Conservation (phyloP, 1,140 invertebrate species). For the Riptortus pedestris region DNA sequence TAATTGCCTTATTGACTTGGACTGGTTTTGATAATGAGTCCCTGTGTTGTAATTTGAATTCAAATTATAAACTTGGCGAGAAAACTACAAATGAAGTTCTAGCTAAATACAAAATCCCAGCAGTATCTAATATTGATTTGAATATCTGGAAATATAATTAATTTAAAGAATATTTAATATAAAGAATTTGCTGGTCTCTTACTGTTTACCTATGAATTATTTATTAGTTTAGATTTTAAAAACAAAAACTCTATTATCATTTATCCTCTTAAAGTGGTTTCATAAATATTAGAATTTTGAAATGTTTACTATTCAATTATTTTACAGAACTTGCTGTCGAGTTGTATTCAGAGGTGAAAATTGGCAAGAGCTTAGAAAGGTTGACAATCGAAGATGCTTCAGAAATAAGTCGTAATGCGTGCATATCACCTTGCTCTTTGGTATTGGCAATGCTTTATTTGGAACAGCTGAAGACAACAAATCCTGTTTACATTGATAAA, state of each 20-base stretch:
- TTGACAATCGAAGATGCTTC: slow-evolving; percentile 70
- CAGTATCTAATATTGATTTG: too few relatives aligned
- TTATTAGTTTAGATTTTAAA: neutral
- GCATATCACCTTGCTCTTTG: slow-evolving; percentile 74
- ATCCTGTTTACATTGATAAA: slow-evolving; percentile 69
- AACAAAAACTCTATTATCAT: neutral
- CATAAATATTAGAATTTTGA: too few relatives aligned
- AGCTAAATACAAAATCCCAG: too few relatives aligned
- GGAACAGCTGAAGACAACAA: slow-evolving; percentile 66
- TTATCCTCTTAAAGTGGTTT: neutral
- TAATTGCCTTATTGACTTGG: too few relatives aligned
- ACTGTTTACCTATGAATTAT: neutral
- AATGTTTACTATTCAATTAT: neutral
- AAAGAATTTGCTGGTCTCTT: neutral
- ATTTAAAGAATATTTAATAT: neutral
- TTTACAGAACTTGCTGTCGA: slow-evolving; percentile 69
- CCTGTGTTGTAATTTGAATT: too few relatives aligned
- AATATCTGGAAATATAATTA: too few relatives aligned
- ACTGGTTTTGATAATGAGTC: too few relatives aligned
- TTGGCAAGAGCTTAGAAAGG: slow-evolving; percentile 59
- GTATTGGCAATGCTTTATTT: slow-evolving; percentile 77
- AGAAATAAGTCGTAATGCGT: slow-evolving; percentile 61
- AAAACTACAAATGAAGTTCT: too few relatives aligned
- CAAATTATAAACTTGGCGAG: too few relatives aligned
- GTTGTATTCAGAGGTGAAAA: slow-evolving; percentile 59